phyloP scores from a whole-genome alignment of 2,113 vertebrate genomes.

The Thymallus thymallus region DNA sequence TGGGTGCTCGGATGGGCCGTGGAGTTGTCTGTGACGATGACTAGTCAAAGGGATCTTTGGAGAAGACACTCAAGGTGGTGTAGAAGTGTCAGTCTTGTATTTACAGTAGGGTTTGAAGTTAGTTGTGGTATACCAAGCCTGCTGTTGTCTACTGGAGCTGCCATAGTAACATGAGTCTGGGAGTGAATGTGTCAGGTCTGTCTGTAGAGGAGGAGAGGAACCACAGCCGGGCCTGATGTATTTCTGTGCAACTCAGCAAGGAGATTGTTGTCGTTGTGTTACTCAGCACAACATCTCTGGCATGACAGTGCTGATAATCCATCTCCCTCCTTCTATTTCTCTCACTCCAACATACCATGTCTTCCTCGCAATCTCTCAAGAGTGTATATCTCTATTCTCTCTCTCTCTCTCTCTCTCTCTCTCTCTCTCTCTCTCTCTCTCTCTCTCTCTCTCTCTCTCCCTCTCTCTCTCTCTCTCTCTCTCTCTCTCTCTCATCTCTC shows the following conservation, averaged over 20 bases:
- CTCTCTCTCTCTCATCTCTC: too few species aligned
- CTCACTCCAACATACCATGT: neutral
- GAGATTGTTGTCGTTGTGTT: slow-evolving; percentile 54
- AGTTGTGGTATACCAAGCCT: neutral
- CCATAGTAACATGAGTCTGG: neutral
- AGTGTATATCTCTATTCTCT: too few species aligned
- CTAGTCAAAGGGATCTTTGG: too few species aligned
- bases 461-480: too few species aligned
- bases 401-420: too few species aligned
- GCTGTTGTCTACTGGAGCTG: neutral
- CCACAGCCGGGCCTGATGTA: slow-evolving; percentile 47
- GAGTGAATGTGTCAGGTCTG: slow-evolving; percentile 18
- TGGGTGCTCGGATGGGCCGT: too few species aligned
- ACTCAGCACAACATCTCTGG: slow-evolving; percentile 62
- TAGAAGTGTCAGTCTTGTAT: neutral
- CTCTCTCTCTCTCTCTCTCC: neutral
- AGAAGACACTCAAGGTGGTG: too few species aligned
- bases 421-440: neutral
- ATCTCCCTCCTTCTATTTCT: slow-evolving; percentile 8
- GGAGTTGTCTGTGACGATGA: too few species aligned
- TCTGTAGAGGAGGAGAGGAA: slow-evolving; percentile 23
- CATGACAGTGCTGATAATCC: slow-evolving; percentile 63
- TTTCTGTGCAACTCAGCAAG: slow-evolving; percentile 37
- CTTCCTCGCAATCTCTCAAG: neutral
- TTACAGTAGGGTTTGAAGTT: neutral